Conservation (phyloP, 2,113 vertebrate species). For the Calonectris borealis region DNA sequence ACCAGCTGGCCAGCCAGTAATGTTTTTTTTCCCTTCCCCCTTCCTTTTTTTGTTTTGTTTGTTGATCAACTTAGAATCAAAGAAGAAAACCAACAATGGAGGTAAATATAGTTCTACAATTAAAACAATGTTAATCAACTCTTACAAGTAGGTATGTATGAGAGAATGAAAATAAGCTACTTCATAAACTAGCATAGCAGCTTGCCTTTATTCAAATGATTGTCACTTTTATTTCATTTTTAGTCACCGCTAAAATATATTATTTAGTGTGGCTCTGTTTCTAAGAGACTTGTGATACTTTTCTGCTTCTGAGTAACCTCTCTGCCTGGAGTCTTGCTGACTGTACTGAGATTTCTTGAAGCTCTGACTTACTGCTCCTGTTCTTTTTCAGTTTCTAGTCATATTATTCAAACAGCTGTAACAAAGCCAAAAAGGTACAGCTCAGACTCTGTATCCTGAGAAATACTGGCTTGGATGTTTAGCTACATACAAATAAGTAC, state of each 20-base stretch:
- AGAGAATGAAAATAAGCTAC: neutral
- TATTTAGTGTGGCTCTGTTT: neutral
- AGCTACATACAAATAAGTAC: neutral
- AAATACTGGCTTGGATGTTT: neutral
- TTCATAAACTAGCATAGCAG: neutral
- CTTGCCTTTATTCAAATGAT: neutral
- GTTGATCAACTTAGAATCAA: neutral
- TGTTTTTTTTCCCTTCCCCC: fast-evolving
- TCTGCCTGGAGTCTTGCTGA: neutral
- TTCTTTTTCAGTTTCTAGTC: neutral
- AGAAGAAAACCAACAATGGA: fast-evolving
- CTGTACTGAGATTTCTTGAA: neutral
- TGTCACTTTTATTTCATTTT: neutral
- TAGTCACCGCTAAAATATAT: neutral
- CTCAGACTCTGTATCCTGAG: too few species aligned
- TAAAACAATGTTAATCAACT: neutral
- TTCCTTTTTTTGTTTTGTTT: neutral
- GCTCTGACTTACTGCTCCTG: neutral
- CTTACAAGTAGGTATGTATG: neutral
- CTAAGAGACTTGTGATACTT: neutral
- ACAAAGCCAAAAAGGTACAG: neutral
- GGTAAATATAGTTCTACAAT: neutral
- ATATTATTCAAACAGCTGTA: neutral
- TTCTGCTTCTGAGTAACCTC: neutral
- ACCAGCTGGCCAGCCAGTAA: neutral